Evolutionary conservation across 2,888 invertebrate genomes (phyloP), one percentile per base, ranked within the genome.

Genomic region (Dermolepida albohirtum): DNA sequence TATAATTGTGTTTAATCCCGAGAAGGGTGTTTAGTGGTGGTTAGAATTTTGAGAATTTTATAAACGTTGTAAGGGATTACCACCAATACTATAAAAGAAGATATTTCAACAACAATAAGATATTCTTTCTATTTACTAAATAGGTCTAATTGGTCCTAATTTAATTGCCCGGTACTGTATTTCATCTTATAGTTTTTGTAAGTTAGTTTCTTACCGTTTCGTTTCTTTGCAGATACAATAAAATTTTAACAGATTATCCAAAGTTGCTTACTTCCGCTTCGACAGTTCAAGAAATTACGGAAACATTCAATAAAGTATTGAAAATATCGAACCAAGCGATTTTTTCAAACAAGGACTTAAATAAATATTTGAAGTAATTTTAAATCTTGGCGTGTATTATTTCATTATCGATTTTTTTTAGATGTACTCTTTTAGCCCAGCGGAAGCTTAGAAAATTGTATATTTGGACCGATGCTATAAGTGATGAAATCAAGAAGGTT

Each of bases 381-480:
- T n/a, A 10, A 10, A 8, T 49, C 16, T 10, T 0, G 1, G 7
- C 16, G 22, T 10, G 2, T 49, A 11, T 0, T 34, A 55, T 34
- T n/a, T 11, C 34, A 39, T 17, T 49, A 11, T 11, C 7, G 12
- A 50, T 47, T 44, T 10, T 51, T 27, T 52, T 16, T 14, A 54
- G 54, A 5, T 16, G 11, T 11, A 44, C 52, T 5, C 8, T 62
- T 11, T 5, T 14, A 11, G 11, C 29, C 22, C 43, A 59, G 11
- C 34, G 51, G 2, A 41, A 29, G 40, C 43, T 67, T 0, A n/a
- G 27, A 17, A 59, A 43, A 34, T 17, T 59, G 12, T 27, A 39
- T 2, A 62, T 34, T 14, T 67, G 62, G 34, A 50, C 50, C 50
- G 34, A 29, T 11, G 51, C 66, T 7, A 11, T 67, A 29, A 39